Evolutionary conservation across 2,113 vertebrate species (phyloP).

Genomic region (Nesospiza acunhae): DNA sequence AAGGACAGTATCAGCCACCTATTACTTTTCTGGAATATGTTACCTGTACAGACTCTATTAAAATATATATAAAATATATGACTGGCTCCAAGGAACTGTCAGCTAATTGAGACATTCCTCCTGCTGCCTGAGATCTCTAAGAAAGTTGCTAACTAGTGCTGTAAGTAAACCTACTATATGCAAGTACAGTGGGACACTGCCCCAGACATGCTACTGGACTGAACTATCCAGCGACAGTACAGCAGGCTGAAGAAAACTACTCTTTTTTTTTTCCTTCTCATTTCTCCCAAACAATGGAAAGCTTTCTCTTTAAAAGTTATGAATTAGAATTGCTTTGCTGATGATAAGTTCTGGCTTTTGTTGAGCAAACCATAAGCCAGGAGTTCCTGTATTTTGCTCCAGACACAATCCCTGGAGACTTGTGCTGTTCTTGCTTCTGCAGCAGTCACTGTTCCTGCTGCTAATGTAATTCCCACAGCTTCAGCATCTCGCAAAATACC

Average conservation of each 20-base stretch:
- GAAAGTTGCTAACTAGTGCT: neutral
- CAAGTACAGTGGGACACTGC: neutral
- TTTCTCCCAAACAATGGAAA: constrained; percentile 31
- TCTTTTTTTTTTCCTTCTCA: rapidly evolving
- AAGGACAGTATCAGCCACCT: neutral
- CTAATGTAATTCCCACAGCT: constrained; percentile 25
- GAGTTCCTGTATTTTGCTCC: constrained; percentile 58
- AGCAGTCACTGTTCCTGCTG: constrained; percentile 43
- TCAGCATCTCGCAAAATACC: neutral
- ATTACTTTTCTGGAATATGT: neutral
- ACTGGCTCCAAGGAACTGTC: neutral
- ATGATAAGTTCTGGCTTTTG: constrained; percentile 65
- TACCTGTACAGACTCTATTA: neutral
- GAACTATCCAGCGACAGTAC: neutral
- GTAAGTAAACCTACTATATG: neutral
- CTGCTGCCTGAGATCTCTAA: neutral
- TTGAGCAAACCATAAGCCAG: constrained; percentile 40
- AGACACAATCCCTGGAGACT: constrained; percentile 34
- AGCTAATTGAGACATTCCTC: neutral
- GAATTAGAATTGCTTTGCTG: constrained; percentile 47
- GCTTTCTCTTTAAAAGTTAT: constrained; percentile 30
- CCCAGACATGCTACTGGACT: neutral
- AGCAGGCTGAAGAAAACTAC: neutral
- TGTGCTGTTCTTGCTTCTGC: constrained; percentile 24
- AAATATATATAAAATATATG: neutral